Evolutionary conservation across 2,113 vertebrate species (phyloP).

Genomic region (Dryoscopus gambensis): DNA sequence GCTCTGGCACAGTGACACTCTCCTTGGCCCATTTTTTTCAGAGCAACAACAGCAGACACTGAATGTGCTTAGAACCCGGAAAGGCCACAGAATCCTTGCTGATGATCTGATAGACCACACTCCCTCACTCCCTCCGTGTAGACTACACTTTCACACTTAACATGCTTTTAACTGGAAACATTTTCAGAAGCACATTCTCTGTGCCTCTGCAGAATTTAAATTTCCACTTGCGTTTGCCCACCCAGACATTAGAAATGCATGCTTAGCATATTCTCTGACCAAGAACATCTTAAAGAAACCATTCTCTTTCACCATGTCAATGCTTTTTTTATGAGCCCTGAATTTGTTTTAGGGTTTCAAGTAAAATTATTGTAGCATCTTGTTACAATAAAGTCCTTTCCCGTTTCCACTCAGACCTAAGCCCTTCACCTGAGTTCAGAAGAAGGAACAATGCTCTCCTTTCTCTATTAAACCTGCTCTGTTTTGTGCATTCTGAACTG

Average conservation of each 20-base stretch:
- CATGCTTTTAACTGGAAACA: conserved; percentile 50
- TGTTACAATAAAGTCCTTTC: conserved; percentile 53
- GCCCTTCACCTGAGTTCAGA: conserved; percentile 4
- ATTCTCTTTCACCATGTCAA: conserved; percentile 62
- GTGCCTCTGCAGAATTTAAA: conserved; percentile 62
- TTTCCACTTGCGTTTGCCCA: conserved; percentile 59
- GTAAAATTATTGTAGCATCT: conserved; percentile 57
- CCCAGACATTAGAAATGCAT: conserved; percentile 52
- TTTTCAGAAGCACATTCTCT: conserved; percentile 64
- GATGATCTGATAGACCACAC: conserved; percentile 35
- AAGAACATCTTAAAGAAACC: conserved; percentile 71
- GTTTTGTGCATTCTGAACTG: not conserved
- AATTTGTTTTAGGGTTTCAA: conserved; percentile 59
- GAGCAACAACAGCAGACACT: not conserved
- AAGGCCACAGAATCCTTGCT: not conserved
- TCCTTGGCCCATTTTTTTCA: not conserved
- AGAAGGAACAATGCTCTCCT: conserved; percentile 39
- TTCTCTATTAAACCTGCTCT: conserved; percentile 25
- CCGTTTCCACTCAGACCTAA: conserved; percentile 4
- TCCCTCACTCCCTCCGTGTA: not conserved
- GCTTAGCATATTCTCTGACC: conserved; percentile 52
- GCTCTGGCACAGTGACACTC: not conserved
- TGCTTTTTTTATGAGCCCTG: conserved; percentile 43
- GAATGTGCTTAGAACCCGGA: not conserved
- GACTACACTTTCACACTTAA: conserved; percentile 53